A percentile compares a stretch with the other conserved stretches of the same genome.
Evolutionary conservation across 2,888 invertebrate genomes (phyloP).

Genomic region (Stenurella melanura): DNA sequence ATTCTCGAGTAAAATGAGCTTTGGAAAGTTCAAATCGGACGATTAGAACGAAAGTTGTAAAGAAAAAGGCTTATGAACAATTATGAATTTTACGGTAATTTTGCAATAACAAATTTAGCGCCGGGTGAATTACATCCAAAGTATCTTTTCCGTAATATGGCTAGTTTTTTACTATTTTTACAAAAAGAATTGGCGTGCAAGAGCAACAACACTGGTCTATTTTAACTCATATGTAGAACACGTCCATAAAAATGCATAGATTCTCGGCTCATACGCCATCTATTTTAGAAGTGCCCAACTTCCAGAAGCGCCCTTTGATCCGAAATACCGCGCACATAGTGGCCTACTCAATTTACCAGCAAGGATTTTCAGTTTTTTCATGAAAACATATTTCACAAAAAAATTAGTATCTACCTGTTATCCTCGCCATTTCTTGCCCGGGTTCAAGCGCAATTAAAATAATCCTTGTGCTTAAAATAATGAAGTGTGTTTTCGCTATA

Average conservation of each 20-base stretch:
- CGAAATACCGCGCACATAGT: neutral
- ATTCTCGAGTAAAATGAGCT: too few species aligned
- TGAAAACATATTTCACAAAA: slow-evolving; percentile 4
- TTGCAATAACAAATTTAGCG: too few species aligned
- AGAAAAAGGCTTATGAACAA: too few species aligned
- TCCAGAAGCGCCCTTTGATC: neutral
- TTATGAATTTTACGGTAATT: too few species aligned
- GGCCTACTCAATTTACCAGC: neutral
- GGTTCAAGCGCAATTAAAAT: neutral
- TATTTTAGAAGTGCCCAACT: neutral
- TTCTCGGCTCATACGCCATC: neutral
- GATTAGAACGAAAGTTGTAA: too few species aligned
- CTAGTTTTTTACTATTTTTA: too few species aligned
- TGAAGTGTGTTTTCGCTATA: neutral
- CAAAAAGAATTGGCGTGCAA: too few species aligned
- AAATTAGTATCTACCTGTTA: neutral
- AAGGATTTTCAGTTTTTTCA: neutral
- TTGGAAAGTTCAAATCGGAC: too few species aligned
- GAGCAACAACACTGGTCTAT: too few species aligned
- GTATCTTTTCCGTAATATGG: too few species aligned
- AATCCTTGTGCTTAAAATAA: neutral
- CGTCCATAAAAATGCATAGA: neutral
- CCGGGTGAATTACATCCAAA: too few species aligned
- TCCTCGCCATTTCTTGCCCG: neutral
- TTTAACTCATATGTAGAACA: too few species aligned